Evolutionary conservation across 2,888 invertebrate genomes (phyloP).

Genomic region (Chrysolina oricalcia): DNA sequence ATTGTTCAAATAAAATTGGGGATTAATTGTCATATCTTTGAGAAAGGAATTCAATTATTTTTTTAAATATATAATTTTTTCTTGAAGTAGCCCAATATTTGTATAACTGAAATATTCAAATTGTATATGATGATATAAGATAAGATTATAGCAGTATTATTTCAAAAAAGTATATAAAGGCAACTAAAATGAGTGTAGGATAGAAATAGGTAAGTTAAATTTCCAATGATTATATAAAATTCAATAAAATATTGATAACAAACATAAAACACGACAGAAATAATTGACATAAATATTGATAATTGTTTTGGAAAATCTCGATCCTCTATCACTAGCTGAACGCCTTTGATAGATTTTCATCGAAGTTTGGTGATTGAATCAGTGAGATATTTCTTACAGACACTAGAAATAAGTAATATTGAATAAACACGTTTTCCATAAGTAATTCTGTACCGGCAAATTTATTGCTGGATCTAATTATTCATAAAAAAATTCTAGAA

Average conservation of each 20-base stretch:
- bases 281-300: neutral
- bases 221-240: neutral
- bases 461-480: conserved; percentile 1
- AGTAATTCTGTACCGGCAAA: too few relatives aligned
- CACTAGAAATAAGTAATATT: neutral
- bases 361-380: neutral
- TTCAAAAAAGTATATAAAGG: too few relatives aligned
- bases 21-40: too few relatives aligned
- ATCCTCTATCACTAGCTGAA: neutral
- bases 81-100: too few relatives aligned
- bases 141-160: too few relatives aligned
- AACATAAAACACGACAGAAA: neutral
- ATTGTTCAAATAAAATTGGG: too few relatives aligned
- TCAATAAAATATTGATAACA: neutral
- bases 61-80: too few relatives aligned
- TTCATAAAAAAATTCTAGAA: neutral
- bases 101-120: too few relatives aligned
- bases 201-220: neutral
- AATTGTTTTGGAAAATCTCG: neutral
- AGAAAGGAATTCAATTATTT: too few relatives aligned
- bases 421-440: too few relatives aligned
- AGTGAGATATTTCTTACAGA: neutral
- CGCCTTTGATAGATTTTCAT: neutral
- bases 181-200: neutral
- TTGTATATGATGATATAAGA: too few relatives aligned